These are phyloP conservation scores for Drosophila lini DNA, from an alignment of 1,140 invertebrate genomes.

Conservation along the genomic window DNA sequence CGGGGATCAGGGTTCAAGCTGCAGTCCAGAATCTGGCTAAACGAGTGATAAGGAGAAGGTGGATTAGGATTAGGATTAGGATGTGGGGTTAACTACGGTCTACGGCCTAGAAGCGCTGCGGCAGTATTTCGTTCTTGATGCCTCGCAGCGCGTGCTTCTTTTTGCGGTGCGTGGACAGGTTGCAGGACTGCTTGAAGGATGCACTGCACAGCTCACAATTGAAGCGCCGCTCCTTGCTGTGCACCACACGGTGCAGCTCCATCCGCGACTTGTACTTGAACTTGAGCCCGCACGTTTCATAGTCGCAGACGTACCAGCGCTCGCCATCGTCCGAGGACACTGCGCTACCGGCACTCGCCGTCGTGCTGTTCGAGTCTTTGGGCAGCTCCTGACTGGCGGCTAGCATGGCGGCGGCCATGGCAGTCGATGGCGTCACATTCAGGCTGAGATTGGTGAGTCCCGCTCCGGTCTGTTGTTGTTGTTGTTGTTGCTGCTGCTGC, in stretches of 20 bases:
- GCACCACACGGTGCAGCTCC: constrained; percentile 79
- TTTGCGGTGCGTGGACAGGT: constrained; percentile 79
- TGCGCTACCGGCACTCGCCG: constrained; percentile 78
- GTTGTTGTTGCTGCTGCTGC: constrained; percentile 36
- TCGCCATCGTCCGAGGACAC: constrained; percentile 79
- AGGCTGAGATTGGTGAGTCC: constrained; percentile 37
- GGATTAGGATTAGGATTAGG: neutral
- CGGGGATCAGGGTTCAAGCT: neutral
- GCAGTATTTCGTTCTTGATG: constrained; percentile 66
- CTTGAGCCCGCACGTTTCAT: constrained; percentile 73
- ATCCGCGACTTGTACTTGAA: constrained; percentile 82
- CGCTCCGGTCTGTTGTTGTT: constrained; percentile 21
- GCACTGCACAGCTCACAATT: constrained; percentile 78
- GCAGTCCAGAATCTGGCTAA: constrained; percentile 13
- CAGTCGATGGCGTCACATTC: constrained; percentile 18
- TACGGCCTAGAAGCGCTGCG: constrained; percentile 64
- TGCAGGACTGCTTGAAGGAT: constrained; percentile 81
- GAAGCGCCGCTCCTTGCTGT: constrained; percentile 80
- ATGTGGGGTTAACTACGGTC: neutral
- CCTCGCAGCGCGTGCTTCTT: constrained; percentile 77
- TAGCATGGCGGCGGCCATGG: constrained; percentile 44
- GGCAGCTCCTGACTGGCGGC: constrained; percentile 59
- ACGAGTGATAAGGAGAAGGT: neutral
- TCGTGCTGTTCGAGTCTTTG: constrained; percentile 79
- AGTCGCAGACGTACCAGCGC: constrained; percentile 80